A percentile compares a stretch with the other conserved stretches of the same genome.
Conservation (phyloP, 2,113 vertebrate genomes). For the Electrona antarctica region DNA sequence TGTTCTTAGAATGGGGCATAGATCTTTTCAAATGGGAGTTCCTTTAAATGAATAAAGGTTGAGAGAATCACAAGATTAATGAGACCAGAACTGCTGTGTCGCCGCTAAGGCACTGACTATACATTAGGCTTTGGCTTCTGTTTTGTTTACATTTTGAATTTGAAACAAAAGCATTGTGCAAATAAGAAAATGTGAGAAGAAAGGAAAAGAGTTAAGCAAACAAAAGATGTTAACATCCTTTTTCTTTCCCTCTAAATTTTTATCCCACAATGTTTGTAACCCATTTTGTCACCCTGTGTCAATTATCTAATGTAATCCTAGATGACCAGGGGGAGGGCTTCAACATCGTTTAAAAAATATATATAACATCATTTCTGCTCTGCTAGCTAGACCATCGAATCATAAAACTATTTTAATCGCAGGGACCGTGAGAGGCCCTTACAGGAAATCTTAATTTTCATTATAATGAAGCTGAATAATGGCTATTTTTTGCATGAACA, state of each 20-base stretch:
- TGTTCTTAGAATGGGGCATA: too few species aligned
- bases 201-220: conserved; percentile 7
- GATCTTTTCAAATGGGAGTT: too few species aligned
- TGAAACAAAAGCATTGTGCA: neutral
- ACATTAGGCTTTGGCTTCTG: neutral
- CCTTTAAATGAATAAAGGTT: too few species aligned
- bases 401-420: conserved; percentile 58
- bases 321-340: too few species aligned
- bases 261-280: neutral
- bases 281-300: too few species aligned
- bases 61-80: too few species aligned
- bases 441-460: conserved; percentile 49
- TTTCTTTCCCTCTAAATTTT: conserved; percentile 22
- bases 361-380: conserved; percentile 54
- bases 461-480: conserved; percentile 49
- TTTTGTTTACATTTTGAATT: neutral
- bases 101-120: too few species aligned
- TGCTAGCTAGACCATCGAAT: conserved; percentile 34
- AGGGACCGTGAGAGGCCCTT: conserved; percentile 31
- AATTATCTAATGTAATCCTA: too few species aligned
- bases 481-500: conserved; percentile 63
- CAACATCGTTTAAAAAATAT: conserved; percentile 34
- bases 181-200: neutral
- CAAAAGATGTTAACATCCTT: conserved; percentile 32
- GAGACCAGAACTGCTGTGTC: too few species aligned